phyloP scores from a whole-genome alignment of 2,888 invertebrate genomes.

The Trissolcus brochymenae region DNA sequence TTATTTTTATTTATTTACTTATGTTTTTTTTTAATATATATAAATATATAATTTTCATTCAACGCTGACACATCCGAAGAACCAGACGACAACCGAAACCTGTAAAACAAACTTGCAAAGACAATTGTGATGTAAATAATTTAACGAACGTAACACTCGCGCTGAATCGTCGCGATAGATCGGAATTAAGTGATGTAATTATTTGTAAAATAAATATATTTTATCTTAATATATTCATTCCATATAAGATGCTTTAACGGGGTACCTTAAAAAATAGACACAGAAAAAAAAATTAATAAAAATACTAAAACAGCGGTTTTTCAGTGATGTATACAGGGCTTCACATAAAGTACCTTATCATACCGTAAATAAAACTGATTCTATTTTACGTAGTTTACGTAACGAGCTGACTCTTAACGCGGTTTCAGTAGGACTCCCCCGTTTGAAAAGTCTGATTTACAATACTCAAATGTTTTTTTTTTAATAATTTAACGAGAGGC shows the following conservation, averaged over 20 bases:
- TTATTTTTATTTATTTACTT: too few species aligned
- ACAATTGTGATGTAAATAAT: slow-evolving; percentile 23
- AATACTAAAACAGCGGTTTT: slow-evolving; percentile 64
- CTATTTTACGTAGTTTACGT: slow-evolving; percentile 44
- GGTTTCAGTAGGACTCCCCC: slow-evolving; percentile 41
- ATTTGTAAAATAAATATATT: slow-evolving; percentile 69
- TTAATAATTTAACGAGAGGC: too few species aligned
- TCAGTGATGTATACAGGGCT: slow-evolving; percentile 69
- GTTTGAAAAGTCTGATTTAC: slow-evolving; percentile 60
- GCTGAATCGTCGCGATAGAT: slow-evolving; percentile 57
- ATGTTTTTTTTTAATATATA: too few species aligned
- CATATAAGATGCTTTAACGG: slow-evolving; percentile 73
- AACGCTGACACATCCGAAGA: neutral
- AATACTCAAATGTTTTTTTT: slow-evolving; percentile 56
- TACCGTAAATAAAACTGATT: slow-evolving; percentile 56
- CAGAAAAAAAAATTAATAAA: too few species aligned
- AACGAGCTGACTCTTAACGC: slow-evolving; percentile 35
- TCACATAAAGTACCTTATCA: slow-evolving; percentile 73
- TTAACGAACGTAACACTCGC: slow-evolving; percentile 28
- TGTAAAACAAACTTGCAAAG: too few species aligned
- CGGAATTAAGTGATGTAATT: slow-evolving; percentile 66
- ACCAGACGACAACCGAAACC: neutral
- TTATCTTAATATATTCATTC: slow-evolving; percentile 74
- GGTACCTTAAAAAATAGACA: slow-evolving; percentile 66
- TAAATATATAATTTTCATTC: too few species aligned